Conservation (phyloP, 2,888 invertebrate genomes). For the Seladonia tumulorum region DNA sequence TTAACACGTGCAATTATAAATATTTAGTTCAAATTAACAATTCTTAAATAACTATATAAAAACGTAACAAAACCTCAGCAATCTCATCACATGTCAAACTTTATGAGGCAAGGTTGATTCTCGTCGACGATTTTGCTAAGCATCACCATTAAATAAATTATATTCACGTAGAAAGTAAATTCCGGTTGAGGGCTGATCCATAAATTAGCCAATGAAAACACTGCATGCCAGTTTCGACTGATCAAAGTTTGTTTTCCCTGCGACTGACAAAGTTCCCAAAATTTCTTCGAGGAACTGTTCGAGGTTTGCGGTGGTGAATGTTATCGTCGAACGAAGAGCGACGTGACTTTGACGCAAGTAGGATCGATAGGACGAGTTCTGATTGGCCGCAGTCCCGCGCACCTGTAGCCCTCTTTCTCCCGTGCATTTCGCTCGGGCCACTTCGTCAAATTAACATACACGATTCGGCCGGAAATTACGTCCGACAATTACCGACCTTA, state of each 20-base stretch:
- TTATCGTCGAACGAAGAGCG: too few relatives aligned
- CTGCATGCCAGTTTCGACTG: too few relatives aligned
- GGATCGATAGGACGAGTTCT: slow-evolving; percentile 44
- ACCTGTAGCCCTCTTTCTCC: slow-evolving; percentile 60
- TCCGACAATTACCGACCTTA: slow-evolving; percentile 67
- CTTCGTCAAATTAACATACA: slow-evolving; percentile 68
- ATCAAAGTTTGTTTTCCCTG: background rate
- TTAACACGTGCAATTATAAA: background rate
- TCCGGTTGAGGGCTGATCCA: background rate
- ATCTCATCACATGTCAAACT: background rate
- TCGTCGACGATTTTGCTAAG: background rate
- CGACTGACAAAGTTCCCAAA: background rate
- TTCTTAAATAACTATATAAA: background rate
- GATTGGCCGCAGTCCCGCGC: slow-evolving; percentile 30
- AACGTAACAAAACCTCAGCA: background rate
- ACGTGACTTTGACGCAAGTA: background rate
- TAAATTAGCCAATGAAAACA: background rate
- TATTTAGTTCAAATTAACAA: background rate
- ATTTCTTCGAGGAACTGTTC: background rate
- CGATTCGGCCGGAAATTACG: slow-evolving; percentile 66
- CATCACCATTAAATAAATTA: background rate
- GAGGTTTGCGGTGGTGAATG: too few relatives aligned
- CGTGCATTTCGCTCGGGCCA: slow-evolving; percentile 54
- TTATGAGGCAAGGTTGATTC: background rate
- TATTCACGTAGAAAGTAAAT: background rate